Evolutionary conservation across 2,888 invertebrate species (phyloP).

Genomic region (Tenthredo notha): DNA sequence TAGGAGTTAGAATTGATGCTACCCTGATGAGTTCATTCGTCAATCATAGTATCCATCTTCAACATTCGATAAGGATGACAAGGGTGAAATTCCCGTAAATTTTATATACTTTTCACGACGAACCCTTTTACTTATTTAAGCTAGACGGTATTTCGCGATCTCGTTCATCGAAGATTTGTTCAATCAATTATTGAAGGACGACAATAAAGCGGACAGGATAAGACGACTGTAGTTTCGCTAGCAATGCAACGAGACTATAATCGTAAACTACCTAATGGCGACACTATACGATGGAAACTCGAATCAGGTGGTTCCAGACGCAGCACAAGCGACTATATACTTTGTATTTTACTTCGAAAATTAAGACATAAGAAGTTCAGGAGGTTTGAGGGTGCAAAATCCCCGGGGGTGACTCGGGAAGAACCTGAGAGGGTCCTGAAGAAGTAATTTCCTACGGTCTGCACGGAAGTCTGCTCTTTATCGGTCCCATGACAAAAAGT

Average conservation of each 20-base stretch:
- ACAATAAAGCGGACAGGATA: neutral
- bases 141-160: neutral
- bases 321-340: neutral
- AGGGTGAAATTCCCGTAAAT: constrained; percentile 1
- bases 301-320: neutral
- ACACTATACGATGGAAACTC: neutral
- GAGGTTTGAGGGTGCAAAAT: neutral
- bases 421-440: neutral
- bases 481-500: neutral
- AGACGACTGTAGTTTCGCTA: neutral
- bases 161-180: neutral
- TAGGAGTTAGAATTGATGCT: neutral
- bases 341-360: neutral
- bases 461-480: neutral
- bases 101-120: neutral
- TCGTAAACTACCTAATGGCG: neutral
- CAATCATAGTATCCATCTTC: neutral
- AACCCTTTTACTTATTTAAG: neutral
- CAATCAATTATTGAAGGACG: neutral
- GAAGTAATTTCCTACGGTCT: constrained; percentile 21
- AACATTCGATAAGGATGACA: neutral
- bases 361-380: constrained; percentile 40
- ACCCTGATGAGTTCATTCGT: neutral
- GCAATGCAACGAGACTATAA: neutral
- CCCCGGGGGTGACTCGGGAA: neutral